These are phyloP conservation scores for Lasiurus cinereus DNA, from an alignment of 2,113 vertebrate species.

Conservation along the genomic window DNA sequence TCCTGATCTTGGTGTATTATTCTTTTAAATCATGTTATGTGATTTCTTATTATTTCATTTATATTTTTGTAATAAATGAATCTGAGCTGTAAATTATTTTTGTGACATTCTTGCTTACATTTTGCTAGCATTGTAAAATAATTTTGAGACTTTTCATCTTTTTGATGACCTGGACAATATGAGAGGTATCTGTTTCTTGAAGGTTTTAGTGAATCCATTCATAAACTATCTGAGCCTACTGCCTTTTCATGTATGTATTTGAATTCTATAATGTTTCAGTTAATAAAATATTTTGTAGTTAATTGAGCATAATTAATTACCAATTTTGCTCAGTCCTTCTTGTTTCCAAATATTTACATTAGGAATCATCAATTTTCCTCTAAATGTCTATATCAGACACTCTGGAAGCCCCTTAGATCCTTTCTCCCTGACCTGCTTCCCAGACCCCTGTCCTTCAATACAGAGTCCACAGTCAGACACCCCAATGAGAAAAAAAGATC, in stretches of 20 bases:
- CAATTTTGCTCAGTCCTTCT: background rate
- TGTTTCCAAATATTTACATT: background rate
- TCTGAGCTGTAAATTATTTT: background rate
- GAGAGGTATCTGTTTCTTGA: background rate
- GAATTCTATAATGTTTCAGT: background rate
- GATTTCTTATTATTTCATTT: background rate
- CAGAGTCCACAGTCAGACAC: background rate
- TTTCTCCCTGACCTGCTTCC: background rate
- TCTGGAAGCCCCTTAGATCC: background rate
- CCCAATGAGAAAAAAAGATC: background rate
- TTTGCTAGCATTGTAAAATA: background rate
- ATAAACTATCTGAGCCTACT: background rate
- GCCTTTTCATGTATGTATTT: background rate
- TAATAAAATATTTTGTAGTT: background rate
- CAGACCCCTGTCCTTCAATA: background rate
- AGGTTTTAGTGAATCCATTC: background rate
- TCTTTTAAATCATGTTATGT: background rate
- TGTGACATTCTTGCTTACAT: background rate
- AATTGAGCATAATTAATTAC: background rate
- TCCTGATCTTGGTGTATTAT: background rate
- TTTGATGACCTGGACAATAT: background rate
- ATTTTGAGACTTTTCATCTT: background rate
- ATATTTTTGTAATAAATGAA: conserved; percentile 21
- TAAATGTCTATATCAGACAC: background rate
- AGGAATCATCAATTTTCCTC: background rate